Conservation (phyloP, 2,888 invertebrate species). For the Lucinisca nassula region DNA sequence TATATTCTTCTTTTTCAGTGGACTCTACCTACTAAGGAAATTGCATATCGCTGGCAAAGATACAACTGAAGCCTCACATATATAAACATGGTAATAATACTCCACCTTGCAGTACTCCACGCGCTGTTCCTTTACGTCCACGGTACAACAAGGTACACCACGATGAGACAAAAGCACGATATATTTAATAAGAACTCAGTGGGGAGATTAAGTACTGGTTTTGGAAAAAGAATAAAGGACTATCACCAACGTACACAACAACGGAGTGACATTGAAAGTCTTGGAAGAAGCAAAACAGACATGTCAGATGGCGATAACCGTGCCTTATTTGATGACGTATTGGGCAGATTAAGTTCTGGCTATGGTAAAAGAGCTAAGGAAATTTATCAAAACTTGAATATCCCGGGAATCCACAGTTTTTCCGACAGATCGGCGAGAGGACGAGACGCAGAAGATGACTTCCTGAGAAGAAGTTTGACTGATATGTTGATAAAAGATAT, state of each 20-base stretch:
- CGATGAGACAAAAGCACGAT: not conserved
- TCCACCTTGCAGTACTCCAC: not conserved
- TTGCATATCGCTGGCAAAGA: too few relatives aligned
- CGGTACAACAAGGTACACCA: not conserved
- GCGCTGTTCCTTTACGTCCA: not conserved
- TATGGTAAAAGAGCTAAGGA: not conserved
- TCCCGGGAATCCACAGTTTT: not conserved
- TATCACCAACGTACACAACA: not conserved
- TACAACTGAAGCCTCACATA: not conserved
- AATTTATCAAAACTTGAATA: not conserved
- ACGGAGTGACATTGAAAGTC: not conserved
- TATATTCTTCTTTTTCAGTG: too few relatives aligned
- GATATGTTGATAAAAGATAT: not conserved
- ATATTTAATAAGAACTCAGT: not conserved
- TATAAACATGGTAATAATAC: not conserved
- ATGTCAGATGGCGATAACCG: not conserved
- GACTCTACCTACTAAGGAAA: too few relatives aligned
- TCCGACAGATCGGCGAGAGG: not conserved
- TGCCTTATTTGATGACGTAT: not conserved
- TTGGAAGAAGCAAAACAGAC: not conserved
- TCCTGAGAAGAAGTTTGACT: not conserved
- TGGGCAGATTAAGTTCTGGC: not conserved
- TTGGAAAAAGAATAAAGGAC: not conserved
- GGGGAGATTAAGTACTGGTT: not conserved
- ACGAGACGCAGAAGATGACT: not conserved